phyloP scores from a whole-genome alignment of 1,140 invertebrate species.

The Papilio machaon region DNA sequence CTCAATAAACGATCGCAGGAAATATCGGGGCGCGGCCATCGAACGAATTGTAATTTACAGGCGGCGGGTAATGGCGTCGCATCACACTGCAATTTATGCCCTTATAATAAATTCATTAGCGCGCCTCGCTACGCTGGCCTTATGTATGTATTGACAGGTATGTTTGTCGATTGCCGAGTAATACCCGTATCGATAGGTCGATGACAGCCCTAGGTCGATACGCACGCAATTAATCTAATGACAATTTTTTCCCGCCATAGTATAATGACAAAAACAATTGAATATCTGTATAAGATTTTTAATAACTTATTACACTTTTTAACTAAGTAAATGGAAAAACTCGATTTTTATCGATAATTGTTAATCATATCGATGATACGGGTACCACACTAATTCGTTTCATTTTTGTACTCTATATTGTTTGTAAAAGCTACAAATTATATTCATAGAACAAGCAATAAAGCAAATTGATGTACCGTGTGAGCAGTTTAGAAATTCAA shows the following conservation, averaged over 20 bases:
- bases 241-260: background rate
- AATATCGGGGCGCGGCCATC: slow-evolving; percentile 57
- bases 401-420: background rate
- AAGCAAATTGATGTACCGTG: slow-evolving; percentile 12
- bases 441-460: slow-evolving; percentile 14
- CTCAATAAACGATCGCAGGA: slow-evolving; percentile 69
- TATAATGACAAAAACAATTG: background rate
- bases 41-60: slow-evolving; percentile 76
- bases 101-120: slow-evolving; percentile 79
- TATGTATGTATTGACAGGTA: slow-evolving; percentile 49
- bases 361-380: background rate
- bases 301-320: background rate
- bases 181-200: slow-evolving; percentile 39
- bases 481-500: slow-evolving; percentile 18
- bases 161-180: slow-evolving; percentile 40
- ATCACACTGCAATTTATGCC: slow-evolving; percentile 76
- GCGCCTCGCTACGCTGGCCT: slow-evolving; percentile 44
- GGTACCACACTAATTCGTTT: background rate
- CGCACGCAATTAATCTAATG: background rate
- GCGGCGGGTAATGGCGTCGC: slow-evolving; percentile 71
- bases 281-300: background rate
- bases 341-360: no score
- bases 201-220: slow-evolving; percentile 26
- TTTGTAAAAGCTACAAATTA: background rate
- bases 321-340: background rate